Base-by-base conservation (phyloP, 1,140 invertebrate species). In the Caerostris extrusa region DNA sequence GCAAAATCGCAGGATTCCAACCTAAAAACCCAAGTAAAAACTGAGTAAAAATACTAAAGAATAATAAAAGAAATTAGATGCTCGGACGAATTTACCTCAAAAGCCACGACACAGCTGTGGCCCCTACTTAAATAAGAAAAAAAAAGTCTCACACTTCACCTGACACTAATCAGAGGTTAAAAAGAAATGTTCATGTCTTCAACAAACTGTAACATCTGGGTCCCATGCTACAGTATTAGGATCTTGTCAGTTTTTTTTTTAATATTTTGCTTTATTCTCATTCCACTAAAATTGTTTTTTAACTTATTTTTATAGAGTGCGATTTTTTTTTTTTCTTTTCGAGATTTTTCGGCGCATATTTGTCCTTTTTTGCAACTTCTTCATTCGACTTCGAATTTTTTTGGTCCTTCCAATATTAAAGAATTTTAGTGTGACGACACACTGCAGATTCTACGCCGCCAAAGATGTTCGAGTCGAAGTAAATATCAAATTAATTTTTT, bases 131-230 rank as follows among this genome's bases (percentile, higher is more conserved):
- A 89, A 56, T 55, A n/a, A 58, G 64, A 60, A 91, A 91, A 91
- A n/a, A n/a, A 91, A 91, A 83, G n/a, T 58, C 90, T 91, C 55
- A 91, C 90, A 83, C 90, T 91, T 91, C 90, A 91, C 77, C 90
- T 83, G 90, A 83, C 90, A 83, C 90, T 91, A 91, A 91, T 91
- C 71, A 91, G 58, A 91, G 83, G 90, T 91, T 91, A 83, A 91
- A 89, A 83, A 91, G 90, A 91, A 91, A 91, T 83, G 71, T 83
- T 91, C 77, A 61, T 91, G 77, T 91, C 90, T 91, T 91, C 90
- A 91, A 71, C 77, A 91, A 83, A 91, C 90, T 61, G 90, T 58
- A 91, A 91, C 90, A 91, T 91, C 90, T 91, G 90, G 90, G 90
- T 77, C 77, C 90, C 81, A 83, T 56, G 17, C 77, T 64, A 82